Evolutionary conservation across 2,113 vertebrate species (phyloP).

Genomic region (Theristicus caerulescens): DNA sequence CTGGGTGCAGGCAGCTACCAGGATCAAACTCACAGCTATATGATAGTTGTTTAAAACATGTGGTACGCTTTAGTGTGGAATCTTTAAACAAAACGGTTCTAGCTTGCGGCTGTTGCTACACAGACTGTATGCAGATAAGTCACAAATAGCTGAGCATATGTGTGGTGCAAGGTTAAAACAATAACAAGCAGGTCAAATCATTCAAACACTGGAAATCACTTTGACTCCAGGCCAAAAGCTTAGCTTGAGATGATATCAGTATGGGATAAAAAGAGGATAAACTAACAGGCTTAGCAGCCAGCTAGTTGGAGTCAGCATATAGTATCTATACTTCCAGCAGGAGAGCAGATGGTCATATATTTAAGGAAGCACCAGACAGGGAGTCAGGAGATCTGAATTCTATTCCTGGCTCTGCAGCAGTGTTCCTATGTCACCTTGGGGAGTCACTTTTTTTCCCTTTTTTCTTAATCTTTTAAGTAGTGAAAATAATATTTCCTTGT

Average conservation of each 20-base stretch:
- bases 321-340: constrained; percentile 54
- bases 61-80: neutral
- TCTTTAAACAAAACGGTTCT: constrained; percentile 26
- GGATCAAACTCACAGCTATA: neutral
- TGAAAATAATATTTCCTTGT: constrained; percentile 39
- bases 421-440: constrained; percentile 57
- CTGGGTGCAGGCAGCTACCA: neutral
- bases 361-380: constrained; percentile 60
- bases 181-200: constrained; percentile 55
- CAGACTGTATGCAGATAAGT: constrained; percentile 21
- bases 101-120: neutral
- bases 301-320: constrained; percentile 56
- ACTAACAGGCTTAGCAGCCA: constrained; percentile 62
- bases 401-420: constrained; percentile 57
- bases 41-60: neutral
- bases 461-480: constrained; percentile 47
- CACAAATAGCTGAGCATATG: constrained; percentile 44
- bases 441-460: neutral
- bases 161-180: constrained; percentile 57
- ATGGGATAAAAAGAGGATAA: constrained; percentile 55
- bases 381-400: constrained; percentile 56
- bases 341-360: constrained; percentile 64
- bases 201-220: constrained; percentile 54
- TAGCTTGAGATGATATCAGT: constrained; percentile 56
- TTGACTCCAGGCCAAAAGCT: constrained; percentile 55